Base-by-base conservation (phyloP, 1,140 invertebrate genomes). In the Aphis gossypii region DNA sequence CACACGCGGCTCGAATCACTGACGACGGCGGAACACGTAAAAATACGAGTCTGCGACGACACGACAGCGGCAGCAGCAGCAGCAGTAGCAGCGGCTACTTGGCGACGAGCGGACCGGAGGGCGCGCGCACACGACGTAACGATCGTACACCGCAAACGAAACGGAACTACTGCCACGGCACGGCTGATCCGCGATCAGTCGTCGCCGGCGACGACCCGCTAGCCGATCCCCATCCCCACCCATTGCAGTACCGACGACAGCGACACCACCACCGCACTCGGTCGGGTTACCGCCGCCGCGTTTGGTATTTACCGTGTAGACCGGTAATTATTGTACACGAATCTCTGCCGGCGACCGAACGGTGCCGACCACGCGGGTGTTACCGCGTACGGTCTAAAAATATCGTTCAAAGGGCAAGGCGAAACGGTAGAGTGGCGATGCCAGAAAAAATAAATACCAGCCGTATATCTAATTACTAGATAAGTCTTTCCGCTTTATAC, bases 371-470 rank as follows among this genome's bases (percentile, higher is more conserved):
- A 90, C 8, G 30, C 68, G 30, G 35, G 21, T 54, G 90, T 25
- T 30, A 82, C 41, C 44, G 41, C 60, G 68, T 56, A 56, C 48
- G n/a, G 89, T 93, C 82, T 93, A 93, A 93, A 93, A 93, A 93
- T 93, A 93, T 30, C 92, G 48, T 54, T 5, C 76, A 51, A 93
- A 93, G 92, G 92, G 92, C 92, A 93, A 93, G 92, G 82, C 92
- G 35, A 93, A 76, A 89, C 51, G 20, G 48, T 35, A 35, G 38
- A 46, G 35, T 35, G 30, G 25, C 38, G 60, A 60, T 60, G 89
- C 89, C 89, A 90, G 30, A 68, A 90, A 68, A 60, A 68, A 90
- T 51, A 46, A 87, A 46, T 46, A 87, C 84, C 41, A 30, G 41
- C 87, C 35, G 30, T 54, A 48, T 54, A 88, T 88, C 87, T 88